Percentiles rank a stretch among this genome's conserved stretches.
Conservation (phyloP, 2,797 vertebrate genomes). For the Kryptolebias ocellatus region DNA sequence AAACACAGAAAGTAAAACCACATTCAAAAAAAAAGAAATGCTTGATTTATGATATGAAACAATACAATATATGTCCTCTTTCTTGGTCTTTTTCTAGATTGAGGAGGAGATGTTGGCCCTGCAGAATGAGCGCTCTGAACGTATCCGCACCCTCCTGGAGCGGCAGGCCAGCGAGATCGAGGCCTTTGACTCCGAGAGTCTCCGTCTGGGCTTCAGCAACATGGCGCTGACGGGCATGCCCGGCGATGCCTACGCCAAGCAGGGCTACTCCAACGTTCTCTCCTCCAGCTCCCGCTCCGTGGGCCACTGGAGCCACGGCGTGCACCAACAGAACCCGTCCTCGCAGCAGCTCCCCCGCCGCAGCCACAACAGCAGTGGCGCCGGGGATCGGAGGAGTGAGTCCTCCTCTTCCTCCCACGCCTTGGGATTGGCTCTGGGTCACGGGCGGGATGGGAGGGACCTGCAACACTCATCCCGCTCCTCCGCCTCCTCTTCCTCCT, state of each 20-base stretch:
- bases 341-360: constrained; percentile 84
- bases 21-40: no score
- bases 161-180: constrained; percentile 92
- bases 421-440: constrained; percentile 64
- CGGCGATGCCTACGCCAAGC: constrained; percentile 88
- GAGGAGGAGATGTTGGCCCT: constrained; percentile 94
- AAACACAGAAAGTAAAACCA: no score
- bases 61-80: background rate
- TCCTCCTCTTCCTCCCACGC: constrained; percentile 71
- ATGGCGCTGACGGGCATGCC: constrained; percentile 89
- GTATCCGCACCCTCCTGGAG: constrained; percentile 91
- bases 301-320: constrained; percentile 90
- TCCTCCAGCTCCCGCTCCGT: constrained; percentile 82
- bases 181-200: constrained; percentile 90
- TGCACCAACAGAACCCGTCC: constrained; percentile 78
- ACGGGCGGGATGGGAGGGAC: constrained; percentile 67
- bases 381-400: constrained; percentile 73
- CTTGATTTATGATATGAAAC: background rate
- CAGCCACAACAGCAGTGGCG: constrained; percentile 74
- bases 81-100: constrained; percentile 73
- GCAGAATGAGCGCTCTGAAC: constrained; percentile 90
- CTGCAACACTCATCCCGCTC: constrained; percentile 80
- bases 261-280: constrained; percentile 86
- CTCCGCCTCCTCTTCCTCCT: constrained; percentile 80
- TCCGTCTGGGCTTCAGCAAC: constrained; percentile 91